phyloP scores from a whole-genome alignment of 1,140 invertebrate species.

The Lepidurus couesii region DNA sequence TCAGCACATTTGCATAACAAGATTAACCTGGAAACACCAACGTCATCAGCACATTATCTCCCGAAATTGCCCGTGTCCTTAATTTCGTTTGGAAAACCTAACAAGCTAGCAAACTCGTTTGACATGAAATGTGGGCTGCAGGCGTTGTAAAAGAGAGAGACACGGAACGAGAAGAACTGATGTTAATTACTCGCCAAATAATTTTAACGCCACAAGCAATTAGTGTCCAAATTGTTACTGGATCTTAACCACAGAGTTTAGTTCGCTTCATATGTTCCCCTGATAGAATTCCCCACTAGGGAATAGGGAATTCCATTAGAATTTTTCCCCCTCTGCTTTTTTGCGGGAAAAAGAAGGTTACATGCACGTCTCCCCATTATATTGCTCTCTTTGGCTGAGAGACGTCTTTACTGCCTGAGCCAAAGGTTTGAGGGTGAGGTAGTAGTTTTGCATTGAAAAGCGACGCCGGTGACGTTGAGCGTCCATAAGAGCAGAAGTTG shows the following conservation, averaged over 20 bases:
- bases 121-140: neutral
- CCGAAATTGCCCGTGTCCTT: neutral
- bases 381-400: neutral
- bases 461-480: constrained; percentile 3
- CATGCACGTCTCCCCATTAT: neutral
- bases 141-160: neutral
- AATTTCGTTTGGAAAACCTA: neutral
- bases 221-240: neutral
- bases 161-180: neutral
- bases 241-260: no score
- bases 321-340: neutral
- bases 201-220: neutral
- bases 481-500: constrained; percentile 18
- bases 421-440: neutral
- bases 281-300: neutral
- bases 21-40: neutral
- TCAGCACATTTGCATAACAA: neutral
- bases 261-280: neutral
- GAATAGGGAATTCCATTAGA: neutral
- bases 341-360: neutral
- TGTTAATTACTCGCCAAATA: neutral
- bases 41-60: neutral
- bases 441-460: neutral
- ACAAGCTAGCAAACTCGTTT: neutral
- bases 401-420: neutral